A percentile compares a stretch with the other conserved stretches of the same genome.
phyloP scores from a whole-genome alignment of 2,113 vertebrate species.

The Polyodon spathula region DNA sequence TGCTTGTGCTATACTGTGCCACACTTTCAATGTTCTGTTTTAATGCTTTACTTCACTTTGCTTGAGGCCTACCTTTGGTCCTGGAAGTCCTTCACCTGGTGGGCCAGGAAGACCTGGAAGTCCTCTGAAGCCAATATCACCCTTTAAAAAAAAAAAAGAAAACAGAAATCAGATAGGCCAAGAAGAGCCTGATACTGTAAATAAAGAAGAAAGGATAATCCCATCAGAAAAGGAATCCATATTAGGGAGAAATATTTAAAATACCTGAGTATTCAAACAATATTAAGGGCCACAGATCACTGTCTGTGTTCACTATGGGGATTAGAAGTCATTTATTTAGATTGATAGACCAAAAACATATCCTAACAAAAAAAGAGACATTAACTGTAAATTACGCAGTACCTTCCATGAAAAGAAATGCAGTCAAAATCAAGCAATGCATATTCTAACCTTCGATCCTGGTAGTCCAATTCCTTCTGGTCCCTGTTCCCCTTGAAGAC shows the following conservation, averaged over 20 bases:
- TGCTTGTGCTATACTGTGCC: too few relatives aligned
- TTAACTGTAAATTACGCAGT: too few relatives aligned
- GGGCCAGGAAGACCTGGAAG: constrained; percentile 62
- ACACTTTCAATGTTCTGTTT: too few relatives aligned
- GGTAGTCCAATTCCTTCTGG: constrained; percentile 69
- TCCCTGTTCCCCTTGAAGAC: constrained; percentile 66
- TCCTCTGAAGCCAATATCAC: constrained; percentile 73
- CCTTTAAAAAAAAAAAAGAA: constrained; percentile 44
- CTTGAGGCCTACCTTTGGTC: constrained; percentile 61
- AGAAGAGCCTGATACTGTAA: neutral
- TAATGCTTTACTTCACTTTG: neutral
- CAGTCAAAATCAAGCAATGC: neutral
- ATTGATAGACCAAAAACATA: too few relatives aligned
- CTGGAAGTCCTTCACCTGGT: constrained; percentile 71
- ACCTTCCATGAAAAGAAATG: neutral
- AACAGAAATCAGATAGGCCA: neutral
- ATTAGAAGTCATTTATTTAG: too few relatives aligned
- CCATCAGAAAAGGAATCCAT: too few relatives aligned
- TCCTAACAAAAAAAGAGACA: too few relatives aligned
- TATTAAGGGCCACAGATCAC: too few relatives aligned
- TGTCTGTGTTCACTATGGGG: too few relatives aligned
- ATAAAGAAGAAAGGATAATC: too few relatives aligned
- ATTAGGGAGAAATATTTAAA: too few relatives aligned
- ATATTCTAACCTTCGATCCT: constrained; percentile 68
- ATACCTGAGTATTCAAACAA: too few relatives aligned